Conservation (phyloP, 2,797 vertebrate genomes). For the Pteropus rufus region DNA sequence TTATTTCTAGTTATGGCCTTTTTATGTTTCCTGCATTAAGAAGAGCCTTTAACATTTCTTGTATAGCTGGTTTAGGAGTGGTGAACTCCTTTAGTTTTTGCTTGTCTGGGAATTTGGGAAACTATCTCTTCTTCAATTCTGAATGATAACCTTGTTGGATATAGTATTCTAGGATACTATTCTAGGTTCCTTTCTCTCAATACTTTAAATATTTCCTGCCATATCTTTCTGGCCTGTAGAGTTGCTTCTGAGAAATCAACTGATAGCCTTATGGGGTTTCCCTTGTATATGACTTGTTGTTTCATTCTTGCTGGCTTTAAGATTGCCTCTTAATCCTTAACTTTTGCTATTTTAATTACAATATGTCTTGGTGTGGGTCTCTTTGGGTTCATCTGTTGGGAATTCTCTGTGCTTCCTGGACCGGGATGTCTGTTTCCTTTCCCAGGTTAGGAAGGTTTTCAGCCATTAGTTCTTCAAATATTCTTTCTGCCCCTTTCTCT, state of each 20-base stretch:
- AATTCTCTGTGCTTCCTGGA: neutral
- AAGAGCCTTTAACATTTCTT: neutral
- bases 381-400: neutral
- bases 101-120: neutral
- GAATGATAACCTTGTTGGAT: neutral
- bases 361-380: neutral
- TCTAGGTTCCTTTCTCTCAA: neutral
- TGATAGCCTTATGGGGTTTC: neutral
- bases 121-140: neutral
- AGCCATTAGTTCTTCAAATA: neutral
- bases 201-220: neutral
- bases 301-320: neutral
- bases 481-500: neutral
- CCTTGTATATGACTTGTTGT: neutral
- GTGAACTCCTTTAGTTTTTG: neutral
- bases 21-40: neutral
- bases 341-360: neutral
- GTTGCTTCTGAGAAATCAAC: neutral
- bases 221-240: neutral
- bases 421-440: neutral
- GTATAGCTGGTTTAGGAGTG: neutral
- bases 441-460: neutral
- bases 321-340: neutral
- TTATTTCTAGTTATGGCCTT: neutral
- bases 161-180: neutral